Percentiles rank a stretch among this genome's conserved stretches.
Evolutionary conservation across 2,113 vertebrate species (phyloP).

Genomic region (Mormyrus iriodes): DNA sequence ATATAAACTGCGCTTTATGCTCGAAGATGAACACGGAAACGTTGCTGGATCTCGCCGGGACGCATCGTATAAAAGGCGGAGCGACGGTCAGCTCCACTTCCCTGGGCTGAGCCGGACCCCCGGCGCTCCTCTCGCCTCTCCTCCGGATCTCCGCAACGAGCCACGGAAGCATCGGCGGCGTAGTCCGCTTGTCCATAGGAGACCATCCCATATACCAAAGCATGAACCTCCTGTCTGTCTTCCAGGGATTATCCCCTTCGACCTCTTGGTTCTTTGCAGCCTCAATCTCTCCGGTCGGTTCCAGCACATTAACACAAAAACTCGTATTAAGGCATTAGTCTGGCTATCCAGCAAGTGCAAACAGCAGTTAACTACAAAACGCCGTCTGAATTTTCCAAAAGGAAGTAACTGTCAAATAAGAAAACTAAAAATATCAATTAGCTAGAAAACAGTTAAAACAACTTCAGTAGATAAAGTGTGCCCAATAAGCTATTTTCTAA

Average conservation of each 20-base stretch:
- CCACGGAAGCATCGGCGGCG: slow-evolving; percentile 93
- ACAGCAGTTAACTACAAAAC: background rate
- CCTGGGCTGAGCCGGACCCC: slow-evolving; percentile 68
- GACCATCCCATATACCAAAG: slow-evolving; percentile 85
- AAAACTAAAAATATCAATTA: background rate
- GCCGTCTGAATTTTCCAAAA: background rate
- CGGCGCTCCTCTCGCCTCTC: slow-evolving; percentile 71
- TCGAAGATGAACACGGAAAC: slow-evolving; percentile 90
- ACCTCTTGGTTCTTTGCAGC: slow-evolving; percentile 36
- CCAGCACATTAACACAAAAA: background rate
- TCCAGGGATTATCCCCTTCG: slow-evolving; percentile 29
- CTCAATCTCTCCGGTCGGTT: slow-evolving; percentile 56
- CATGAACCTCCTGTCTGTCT: slow-evolving; percentile 65
- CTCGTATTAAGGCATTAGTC: background rate
- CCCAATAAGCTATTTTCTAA: background rate
- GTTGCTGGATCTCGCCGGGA: slow-evolving; percentile 67
- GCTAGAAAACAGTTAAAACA: background rate
- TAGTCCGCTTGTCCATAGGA: slow-evolving; percentile 80
- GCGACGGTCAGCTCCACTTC: slow-evolving; percentile 75
- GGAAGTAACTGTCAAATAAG: background rate
- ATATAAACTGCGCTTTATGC: slow-evolving; percentile 87
- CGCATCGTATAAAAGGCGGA: slow-evolving; percentile 75
- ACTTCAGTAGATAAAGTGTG: background rate
- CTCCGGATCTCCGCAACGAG: slow-evolving; percentile 87
- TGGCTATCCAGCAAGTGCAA: background rate